Percentiles rank a stretch among this genome's conserved stretches.
phyloP scores from a whole-genome alignment of 1,140 invertebrate species.

The Metaphire vulgaris region DNA sequence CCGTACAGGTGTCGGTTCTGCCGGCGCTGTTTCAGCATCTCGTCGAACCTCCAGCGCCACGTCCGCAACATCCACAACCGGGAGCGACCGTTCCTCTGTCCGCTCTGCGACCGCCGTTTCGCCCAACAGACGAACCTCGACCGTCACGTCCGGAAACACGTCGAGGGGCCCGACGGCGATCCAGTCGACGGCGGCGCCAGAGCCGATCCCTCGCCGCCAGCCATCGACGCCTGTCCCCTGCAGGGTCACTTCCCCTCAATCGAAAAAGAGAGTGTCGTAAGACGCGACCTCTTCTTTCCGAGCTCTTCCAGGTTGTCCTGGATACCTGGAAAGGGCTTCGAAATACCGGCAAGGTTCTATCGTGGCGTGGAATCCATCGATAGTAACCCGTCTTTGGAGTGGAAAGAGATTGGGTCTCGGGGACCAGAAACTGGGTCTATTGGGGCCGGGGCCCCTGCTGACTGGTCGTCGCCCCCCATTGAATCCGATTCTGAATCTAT shows the following conservation, averaged over 20 bases:
- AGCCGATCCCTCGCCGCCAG: background rate
- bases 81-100: conserved; percentile 65
- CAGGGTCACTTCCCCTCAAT: background rate
- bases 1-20: conserved; percentile 97
- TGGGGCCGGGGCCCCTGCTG: background rate
- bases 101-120: conserved; percentile 84
- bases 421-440: background rate
- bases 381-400: background rate
- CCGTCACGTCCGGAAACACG: conserved; percentile 90
- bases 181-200: background rate
- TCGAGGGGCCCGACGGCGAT: background rate
- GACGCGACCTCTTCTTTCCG: background rate
- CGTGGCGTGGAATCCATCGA: background rate
- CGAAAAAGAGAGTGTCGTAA: background rate
- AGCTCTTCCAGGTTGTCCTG: background rate
- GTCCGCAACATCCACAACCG: conserved; percentile 96
- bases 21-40: conserved; percentile 95
- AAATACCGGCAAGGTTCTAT: background rate
- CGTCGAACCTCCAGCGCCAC: conserved; percentile 94
- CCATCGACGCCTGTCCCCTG: background rate
- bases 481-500: background rate
- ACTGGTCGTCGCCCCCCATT: background rate
- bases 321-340: background rate
- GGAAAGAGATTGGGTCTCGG: background rate
- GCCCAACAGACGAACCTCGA: conserved; percentile 98